phyloP scores from a whole-genome alignment of 2,797 vertebrate genomes.

The Miichthys miiuy region DNA sequence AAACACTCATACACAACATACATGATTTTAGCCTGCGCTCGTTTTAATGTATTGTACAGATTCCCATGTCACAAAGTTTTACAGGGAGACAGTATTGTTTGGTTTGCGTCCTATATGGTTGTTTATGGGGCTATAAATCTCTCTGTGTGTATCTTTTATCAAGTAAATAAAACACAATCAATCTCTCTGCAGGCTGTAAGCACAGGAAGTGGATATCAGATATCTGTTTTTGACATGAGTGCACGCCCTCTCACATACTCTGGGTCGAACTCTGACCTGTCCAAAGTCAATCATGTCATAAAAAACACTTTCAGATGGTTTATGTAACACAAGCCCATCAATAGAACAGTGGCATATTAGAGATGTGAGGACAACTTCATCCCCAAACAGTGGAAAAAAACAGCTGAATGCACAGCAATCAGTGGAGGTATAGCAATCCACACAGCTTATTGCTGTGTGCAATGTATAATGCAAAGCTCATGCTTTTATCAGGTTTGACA shows the following conservation, averaged over 20 bases:
- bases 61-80: slow-evolving; percentile 1
- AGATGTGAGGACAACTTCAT: slow-evolving; percentile 1
- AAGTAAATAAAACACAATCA: slow-evolving; percentile 28
- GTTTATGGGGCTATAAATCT: slow-evolving; percentile 39
- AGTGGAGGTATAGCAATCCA: slow-evolving; percentile 9
- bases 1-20: slow-evolving; percentile 14
- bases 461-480: slow-evolving; percentile 12
- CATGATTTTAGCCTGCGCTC: slow-evolving; percentile 1
- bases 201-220: slow-evolving; percentile 34
- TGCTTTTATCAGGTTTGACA: slow-evolving; percentile 48
- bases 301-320: slow-evolving; percentile 9
- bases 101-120: slow-evolving; percentile 2
- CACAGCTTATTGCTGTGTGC: neutral
- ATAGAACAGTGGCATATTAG: neutral
- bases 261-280: slow-evolving; percentile 4
- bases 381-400: neutral
- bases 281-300: slow-evolving; percentile 17
- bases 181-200: slow-evolving; percentile 8
- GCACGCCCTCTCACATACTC: slow-evolving; percentile 29
- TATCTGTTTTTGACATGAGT: slow-evolving; percentile 16
- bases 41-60: neutral
- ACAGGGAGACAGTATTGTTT: slow-evolving; percentile 12
- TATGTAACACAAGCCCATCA: neutral
- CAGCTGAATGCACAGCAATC: slow-evolving; percentile 19
- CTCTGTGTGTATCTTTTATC: slow-evolving; percentile 1